Evolutionary conservation across 2,113 vertebrate genomes (phyloP), one percentile per base, ranked within the genome.

Genomic region (Percopsis transmontana): DNA sequence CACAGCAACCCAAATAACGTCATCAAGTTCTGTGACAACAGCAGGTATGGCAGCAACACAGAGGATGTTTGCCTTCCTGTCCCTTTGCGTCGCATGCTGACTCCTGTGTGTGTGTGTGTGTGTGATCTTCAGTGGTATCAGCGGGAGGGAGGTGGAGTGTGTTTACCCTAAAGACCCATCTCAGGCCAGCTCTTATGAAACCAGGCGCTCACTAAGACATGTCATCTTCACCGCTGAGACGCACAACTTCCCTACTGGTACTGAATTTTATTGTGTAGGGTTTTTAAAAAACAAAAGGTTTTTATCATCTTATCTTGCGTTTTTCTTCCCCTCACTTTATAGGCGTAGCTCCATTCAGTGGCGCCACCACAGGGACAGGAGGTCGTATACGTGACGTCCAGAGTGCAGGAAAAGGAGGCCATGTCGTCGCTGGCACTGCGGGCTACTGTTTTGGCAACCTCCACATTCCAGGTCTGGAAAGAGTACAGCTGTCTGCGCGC

Each of bases 1-100:
- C 88, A 87, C 62, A 96, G 94, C 59, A 96, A 96, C 82, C 90
- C 88, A 56, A 97, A 98, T 89, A 98, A 96, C 1, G 68, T 98
- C 81, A 96, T 98, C 89, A 95, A 96, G 86, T 98, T 97, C 90
- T 94, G 87, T 5, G 96, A 98, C 87, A 98, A 98, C 89, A 97
- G 96, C 95, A 97, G 96, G 96, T 96, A 1, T 60, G 78, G 12
- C 9, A 21, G 45, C 47, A 18, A 56, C 12, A 12, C 13, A 9
- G 14, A 40, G 33, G 16, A 5, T 24, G 40, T 23, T 38, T 9
- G 48, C 63, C 15, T 65, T 10, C 3, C 12, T 16, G 14, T 2
- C 15, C 12, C 38, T 41, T 23, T 57, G 0, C 3, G 0, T n/a
- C 2, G 15, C n/a, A 9, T 40, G 6, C 18, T 40, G 2, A 2